A percentile compares a stretch with the other conserved stretches of the same genome.
phyloP scores from a whole-genome alignment of 2,888 invertebrate species.

The Drosophila kokeensis region DNA sequence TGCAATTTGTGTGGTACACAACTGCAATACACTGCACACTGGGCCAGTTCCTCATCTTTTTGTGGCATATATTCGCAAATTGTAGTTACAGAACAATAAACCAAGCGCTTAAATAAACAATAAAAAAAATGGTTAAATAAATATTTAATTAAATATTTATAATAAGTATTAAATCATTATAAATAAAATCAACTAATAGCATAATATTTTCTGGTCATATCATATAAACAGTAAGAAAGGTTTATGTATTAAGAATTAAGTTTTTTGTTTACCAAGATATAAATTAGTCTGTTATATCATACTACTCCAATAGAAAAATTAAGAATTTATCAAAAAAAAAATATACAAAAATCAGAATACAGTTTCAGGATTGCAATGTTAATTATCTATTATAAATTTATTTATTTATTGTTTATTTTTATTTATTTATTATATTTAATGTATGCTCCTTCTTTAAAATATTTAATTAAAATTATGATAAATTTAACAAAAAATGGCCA shows the following conservation, averaged over 20 bases:
- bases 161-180: too few relatives aligned
- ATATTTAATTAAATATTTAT: neutral
- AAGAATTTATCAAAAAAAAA: neutral
- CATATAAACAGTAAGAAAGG: too few relatives aligned
- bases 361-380: neutral
- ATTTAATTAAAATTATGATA: neutral
- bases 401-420: neutral
- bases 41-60: neutral
- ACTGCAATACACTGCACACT: constrained; percentile 3
- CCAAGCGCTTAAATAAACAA: neutral
- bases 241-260: too few relatives aligned
- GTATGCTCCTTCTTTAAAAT: neutral
- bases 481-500: neutral
- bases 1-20: constrained; percentile 24
- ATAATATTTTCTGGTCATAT: too few relatives aligned
- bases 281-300: neutral
- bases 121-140: neutral
- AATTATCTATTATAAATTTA: neutral
- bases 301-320: neutral
- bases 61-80: neutral
- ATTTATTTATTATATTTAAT: neutral
- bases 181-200: neutral
- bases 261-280: too few relatives aligned
- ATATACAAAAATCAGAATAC: neutral
- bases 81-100: neutral